Percentiles rank a stretch among this genome's conserved stretches.
Evolutionary conservation across 1,140 invertebrate species (phyloP).

Genomic region (Calliphora vicina): DNA sequence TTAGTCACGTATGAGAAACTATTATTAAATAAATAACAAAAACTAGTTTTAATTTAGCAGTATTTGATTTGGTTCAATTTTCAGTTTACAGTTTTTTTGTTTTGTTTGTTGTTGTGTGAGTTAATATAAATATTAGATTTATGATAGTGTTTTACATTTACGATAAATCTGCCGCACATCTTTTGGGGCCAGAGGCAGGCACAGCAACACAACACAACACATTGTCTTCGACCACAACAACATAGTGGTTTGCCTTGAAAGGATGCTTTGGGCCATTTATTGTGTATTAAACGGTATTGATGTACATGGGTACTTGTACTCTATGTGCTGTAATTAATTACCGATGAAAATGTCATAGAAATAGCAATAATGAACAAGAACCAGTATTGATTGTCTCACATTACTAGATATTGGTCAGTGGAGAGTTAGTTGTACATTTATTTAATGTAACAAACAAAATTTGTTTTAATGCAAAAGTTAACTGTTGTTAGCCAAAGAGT

Average conservation of each 20-base stretch:
- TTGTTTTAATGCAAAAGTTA: too few species aligned
- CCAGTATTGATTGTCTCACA: neutral
- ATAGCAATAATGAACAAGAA: neutral
- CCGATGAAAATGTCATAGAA: neutral
- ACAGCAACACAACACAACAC: neutral
- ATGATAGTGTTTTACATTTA: neutral
- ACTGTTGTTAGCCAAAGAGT: too few species aligned
- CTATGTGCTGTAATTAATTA: neutral
- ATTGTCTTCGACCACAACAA: too few species aligned
- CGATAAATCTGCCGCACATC: neutral
- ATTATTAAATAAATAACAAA: neutral
- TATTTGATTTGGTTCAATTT: neutral
- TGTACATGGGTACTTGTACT: neutral
- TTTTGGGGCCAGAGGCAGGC: neutral
- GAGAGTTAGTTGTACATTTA: neutral
- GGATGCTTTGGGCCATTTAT: conserved; percentile 1
- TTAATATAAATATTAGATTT: neutral
- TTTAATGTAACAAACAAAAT: neutral
- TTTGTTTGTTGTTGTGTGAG: neutral
- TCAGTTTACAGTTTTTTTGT: neutral
- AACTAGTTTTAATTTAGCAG: neutral
- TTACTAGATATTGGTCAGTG: neutral
- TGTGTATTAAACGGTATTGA: neutral
- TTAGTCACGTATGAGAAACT: neutral
- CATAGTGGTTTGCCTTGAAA: conserved; percentile 9